phyloP scores from a whole-genome alignment of 2,113 vertebrate species.

The Peromyscus polionotus region DNA sequence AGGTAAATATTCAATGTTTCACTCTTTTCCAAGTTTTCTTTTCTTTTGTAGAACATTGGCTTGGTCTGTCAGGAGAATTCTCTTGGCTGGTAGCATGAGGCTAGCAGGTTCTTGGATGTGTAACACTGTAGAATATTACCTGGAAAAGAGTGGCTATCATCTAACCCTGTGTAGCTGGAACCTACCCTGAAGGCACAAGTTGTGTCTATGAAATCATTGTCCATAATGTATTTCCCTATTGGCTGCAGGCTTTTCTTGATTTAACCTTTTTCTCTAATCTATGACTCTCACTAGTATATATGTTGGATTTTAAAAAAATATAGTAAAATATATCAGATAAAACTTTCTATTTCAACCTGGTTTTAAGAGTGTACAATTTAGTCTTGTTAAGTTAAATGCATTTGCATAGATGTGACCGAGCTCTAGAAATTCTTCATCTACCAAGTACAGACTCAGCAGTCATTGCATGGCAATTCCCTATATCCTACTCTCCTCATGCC shows the following conservation, averaged over 20 bases:
- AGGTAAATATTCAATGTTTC: not conserved
- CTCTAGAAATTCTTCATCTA: not conserved
- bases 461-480: not conserved
- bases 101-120: not conserved
- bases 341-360: not conserved
- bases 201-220: not conserved
- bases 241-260: too few species aligned
- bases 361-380: not conserved
- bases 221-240: not conserved
- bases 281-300: not conserved
- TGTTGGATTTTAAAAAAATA: not conserved
- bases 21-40: not conserved
- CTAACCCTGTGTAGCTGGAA: not conserved
- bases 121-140: accelerated
- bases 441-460: not conserved
- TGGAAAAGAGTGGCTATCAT: not conserved
- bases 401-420: not conserved
- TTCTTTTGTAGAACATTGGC: not conserved
- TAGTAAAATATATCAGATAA: not conserved
- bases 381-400: not conserved
- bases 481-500: not conserved
- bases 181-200: accelerated
- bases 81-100: not conserved
- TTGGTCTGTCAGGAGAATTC: not conserved
- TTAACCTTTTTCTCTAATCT: not conserved